Base-by-base conservation (phyloP, 2,797 vertebrate genomes). In the Sphenopsis melanotis region DNA sequence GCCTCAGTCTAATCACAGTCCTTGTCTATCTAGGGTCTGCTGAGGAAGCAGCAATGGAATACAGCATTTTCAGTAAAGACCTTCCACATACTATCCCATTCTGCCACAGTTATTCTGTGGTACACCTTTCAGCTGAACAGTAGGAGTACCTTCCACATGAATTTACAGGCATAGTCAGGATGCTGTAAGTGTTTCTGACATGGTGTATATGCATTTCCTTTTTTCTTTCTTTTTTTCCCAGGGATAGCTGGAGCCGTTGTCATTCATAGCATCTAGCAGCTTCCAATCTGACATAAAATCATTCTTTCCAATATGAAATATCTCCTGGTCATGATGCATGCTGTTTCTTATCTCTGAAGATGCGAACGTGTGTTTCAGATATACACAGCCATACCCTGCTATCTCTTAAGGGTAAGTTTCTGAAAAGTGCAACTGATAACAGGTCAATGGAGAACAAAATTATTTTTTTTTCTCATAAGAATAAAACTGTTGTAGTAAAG, bases 211-310 rank as follows among this genome's bases (percentile, higher is more conserved):
- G 15, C 37, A 65, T 77, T 94, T 81, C 34, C 47, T 79, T 8
- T 70, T 39, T 20, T 34, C 65, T 6, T 76, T 34, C 8, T 23
- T 71, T 30, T 64, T 49, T 77, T 36, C 55, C 24, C 8, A 11
- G 26, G 59, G 46, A 60, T 64, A 92, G 66, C 47, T 72, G 66
- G 27, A 84, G 50, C 20, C 6, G 2, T 66, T 93, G 89, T 41
- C 60, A 70, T 88, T 87, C 57, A 41, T 17, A 89, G 71, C 78
- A 93, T 29, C 72, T 71, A 94, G 86, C 47, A 71, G 60, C 42
- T 89, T 83, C 79, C 47, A 84, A 53, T 71, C 59, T 83, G 50
- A 94, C 53, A 93, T 12, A 77, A 82, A 92, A 90, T 83, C 91
- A 61, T 86, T 90, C 60, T 84, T 65, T 85, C 41, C 68, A 91